phyloP scores from a whole-genome alignment of 2,113 vertebrate genomes.

The Lipotes vexillifer region DNA sequence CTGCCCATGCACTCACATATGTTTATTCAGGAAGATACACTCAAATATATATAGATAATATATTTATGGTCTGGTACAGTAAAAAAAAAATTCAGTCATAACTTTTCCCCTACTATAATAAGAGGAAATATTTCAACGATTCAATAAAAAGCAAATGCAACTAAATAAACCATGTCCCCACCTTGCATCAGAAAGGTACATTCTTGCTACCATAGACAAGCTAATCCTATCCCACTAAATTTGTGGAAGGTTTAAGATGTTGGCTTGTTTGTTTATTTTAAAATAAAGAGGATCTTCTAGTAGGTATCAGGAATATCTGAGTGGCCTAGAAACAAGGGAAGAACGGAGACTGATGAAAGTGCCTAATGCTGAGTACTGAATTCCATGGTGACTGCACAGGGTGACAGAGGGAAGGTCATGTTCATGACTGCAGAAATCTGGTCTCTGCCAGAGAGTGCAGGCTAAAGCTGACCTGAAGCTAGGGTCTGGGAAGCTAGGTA shows the following conservation, averaged over 20 bases:
- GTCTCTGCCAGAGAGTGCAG: background rate
- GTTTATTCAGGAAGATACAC: background rate
- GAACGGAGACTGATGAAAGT: conserved; percentile 33
- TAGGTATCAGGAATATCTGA: background rate
- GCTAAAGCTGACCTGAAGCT: conserved; percentile 33
- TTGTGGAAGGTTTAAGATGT: background rate
- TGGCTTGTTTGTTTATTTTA: conserved; percentile 28
- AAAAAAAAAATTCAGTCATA: background rate
- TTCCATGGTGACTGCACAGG: conserved; percentile 63
- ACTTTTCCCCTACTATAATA: conserved; percentile 34
- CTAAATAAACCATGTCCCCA: conserved; percentile 14
- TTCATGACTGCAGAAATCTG: conserved; percentile 66
- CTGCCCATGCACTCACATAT: background rate
- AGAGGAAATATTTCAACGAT: conserved; percentile 12
- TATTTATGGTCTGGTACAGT: background rate
- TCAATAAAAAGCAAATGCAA: conserved; percentile 46
- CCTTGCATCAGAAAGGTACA: background rate
- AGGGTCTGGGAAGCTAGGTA: background rate
- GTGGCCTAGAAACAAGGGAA: background rate
- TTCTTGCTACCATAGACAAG: conserved; percentile 8
- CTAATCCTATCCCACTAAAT: conserved; percentile 5
- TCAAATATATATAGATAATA: conserved; percentile 29
- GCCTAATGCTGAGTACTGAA: conserved; percentile 62
- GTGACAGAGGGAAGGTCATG: conserved; percentile 66
- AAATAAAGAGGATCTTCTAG: conserved; percentile 50